Conservation (phyloP, 2,797 vertebrate species). For the Pelochelys cantorii region DNA sequence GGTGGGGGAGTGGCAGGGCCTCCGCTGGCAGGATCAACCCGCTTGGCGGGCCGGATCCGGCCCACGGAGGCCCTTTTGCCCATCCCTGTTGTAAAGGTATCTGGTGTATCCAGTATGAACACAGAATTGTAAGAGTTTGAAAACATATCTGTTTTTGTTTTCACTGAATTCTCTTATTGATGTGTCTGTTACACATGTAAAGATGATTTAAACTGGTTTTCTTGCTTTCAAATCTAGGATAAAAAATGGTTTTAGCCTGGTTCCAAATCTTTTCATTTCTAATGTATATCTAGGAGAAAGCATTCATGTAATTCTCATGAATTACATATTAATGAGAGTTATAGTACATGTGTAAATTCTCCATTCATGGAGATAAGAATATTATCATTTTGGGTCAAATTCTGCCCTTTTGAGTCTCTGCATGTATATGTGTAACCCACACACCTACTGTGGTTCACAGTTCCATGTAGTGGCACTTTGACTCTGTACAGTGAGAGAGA, state of each 20-base stretch:
- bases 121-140: neutral
- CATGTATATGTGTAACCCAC: neutral
- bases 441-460: no score
- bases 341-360: neutral
- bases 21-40: no score
- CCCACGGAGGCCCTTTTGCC: no score
- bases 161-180: neutral
- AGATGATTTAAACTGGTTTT: neutral
- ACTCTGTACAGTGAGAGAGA: no score
- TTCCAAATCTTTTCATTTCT: neutral
- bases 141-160: neutral
- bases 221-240: neutral
- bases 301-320: neutral
- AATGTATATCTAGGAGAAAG: neutral
- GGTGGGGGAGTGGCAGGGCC: no score
- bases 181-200: neutral
- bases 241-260: neutral
- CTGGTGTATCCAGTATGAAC: neutral
- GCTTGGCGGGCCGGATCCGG: no score
- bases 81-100: neutral
- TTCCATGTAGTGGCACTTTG: no score
- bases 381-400: constrained; percentile 11
- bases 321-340: neutral
- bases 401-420: neutral
- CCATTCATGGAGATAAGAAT: neutral